Percentiles rank a stretch among this genome's conserved stretches.
phyloP scores from a whole-genome alignment of 2,888 invertebrate genomes.

The Iselma pallidipennis region DNA sequence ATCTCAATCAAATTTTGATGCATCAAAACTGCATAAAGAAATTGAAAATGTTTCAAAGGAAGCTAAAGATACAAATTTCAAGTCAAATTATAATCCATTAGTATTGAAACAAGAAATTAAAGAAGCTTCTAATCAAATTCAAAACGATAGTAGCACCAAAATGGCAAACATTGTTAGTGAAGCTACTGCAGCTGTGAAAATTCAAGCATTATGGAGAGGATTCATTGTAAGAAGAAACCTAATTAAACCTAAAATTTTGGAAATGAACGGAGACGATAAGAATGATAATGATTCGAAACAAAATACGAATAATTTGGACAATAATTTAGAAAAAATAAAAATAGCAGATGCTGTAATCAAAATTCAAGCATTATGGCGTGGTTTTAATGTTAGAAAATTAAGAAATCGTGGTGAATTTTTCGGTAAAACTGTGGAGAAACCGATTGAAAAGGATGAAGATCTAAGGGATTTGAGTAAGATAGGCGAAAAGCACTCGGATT shows the following conservation, averaged over 20 bases:
- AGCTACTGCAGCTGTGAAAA: conserved; percentile 18
- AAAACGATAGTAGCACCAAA: neutral
- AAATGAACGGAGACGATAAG: neutral
- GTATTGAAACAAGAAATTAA: neutral
- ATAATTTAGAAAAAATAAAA: neutral
- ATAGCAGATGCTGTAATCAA: conserved; percentile 19
- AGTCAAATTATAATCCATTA: neutral
- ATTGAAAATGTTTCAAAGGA: conserved; percentile 17
- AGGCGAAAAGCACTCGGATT: neutral
- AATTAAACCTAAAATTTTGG: neutral
- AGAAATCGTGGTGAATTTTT: conserved; percentile 16
- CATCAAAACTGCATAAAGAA: conserved; percentile 34
- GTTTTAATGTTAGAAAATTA: conserved; percentile 13
- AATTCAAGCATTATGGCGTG: conserved; percentile 23
- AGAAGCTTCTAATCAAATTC: neutral
- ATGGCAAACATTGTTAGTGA: conserved; percentile 4
- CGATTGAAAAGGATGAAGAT: conserved; percentile 5
- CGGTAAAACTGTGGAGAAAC: conserved; percentile 11
- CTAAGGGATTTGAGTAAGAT: neutral
- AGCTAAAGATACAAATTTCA: too few species aligned
- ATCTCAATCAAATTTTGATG: conserved; percentile 26
- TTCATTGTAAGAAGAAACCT: conserved; percentile 13
- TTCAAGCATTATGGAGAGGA: conserved; percentile 26
- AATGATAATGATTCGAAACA: neutral
- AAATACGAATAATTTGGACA: conserved; percentile 5